Evolutionary conservation across 2,113 vertebrate species (phyloP), one percentile per base, ranked within the genome.

Genomic region (Pteronura brasiliensis): DNA sequence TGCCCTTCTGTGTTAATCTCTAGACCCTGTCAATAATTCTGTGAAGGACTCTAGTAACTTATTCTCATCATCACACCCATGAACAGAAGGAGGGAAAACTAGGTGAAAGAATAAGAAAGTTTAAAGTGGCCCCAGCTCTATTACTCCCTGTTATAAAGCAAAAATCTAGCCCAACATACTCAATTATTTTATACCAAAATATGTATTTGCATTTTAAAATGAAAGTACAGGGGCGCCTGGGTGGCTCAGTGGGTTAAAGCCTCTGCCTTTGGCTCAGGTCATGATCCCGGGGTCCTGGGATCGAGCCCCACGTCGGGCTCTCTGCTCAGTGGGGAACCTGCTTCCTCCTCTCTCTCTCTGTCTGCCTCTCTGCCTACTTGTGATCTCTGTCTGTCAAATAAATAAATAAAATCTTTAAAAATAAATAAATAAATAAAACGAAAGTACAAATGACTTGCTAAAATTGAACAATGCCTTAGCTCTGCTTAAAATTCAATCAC

Each of bases 401-500:
- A 39, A 39, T 39, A 39, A 39, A 39, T 39, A 39, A 39, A 39
- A 39, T 39, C 39, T 39, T 39, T 39, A 39, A 39, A n/a, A n/a
- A n/a, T n/a, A n/a, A n/a, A n/a, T n/a, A n/a, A n/a, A n/a, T n/a
- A n/a, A n/a, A n/a, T 72, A 92, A 92, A 36, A 29, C 83, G 89
- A 80, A 94, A 44, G 49, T 44, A 87, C 34, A 74, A 96, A 29
- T 0, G 31, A 90, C 74, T 91, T 81, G 49, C 80, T 93, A 76
- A 88, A 84, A 88, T 52, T 42, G n/a, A 94, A 47, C 88, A 91
- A 72, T 55, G 80, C 80, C 44, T 96, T 71, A 23, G 31, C 59
- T 85, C 82, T 84, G 44, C 57, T 94, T 96, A 94, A 96, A 96
- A 94, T 86, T 52, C 90, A 88, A n/a, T 90, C 83, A 44, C 95